Evolutionary conservation across 2,797 vertebrate species (phyloP).

Genomic region (Schizopygopsis malacanthus): DNA sequence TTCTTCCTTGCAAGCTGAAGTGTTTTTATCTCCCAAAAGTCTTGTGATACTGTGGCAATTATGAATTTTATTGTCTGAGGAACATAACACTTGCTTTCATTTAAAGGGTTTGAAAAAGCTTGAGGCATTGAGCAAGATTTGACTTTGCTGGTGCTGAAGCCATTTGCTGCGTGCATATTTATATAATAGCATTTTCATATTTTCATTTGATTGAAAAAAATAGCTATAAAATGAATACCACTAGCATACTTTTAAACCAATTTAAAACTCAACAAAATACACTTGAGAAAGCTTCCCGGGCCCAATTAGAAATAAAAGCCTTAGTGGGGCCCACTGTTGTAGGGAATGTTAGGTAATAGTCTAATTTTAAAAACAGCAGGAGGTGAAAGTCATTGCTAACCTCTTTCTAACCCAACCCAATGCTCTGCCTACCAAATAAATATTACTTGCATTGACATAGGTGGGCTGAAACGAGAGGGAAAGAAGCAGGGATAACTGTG

Average conservation of each 20-base stretch:
- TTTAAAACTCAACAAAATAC: conserved; percentile 47
- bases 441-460: conserved; percentile 60
- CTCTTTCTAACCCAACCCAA: conserved; percentile 56
- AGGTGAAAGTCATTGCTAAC: conserved; percentile 69
- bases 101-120: conserved; percentile 38
- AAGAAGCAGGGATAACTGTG: conserved; percentile 34
- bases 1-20: conserved; percentile 39
- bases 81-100: conserved; percentile 50
- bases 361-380: conserved; percentile 78
- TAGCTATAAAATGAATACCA: conserved; percentile 46
- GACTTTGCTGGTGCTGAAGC: conserved; percentile 13
- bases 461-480: conserved; percentile 12
- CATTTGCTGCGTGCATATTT: conserved; percentile 44
- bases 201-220: not conserved
- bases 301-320: conserved; percentile 46
- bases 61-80: conserved; percentile 53
- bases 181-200: conserved; percentile 36
- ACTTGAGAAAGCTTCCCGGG: conserved; percentile 8
- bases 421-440: conserved; percentile 61
- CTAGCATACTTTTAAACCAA: conserved; percentile 40
- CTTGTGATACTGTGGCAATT: conserved; percentile 48
- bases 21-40: conserved; percentile 52
- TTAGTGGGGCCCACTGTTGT: conserved; percentile 35
- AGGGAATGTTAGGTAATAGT: conserved; percentile 69
- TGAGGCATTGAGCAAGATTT: conserved; percentile 47